Evolutionary conservation across 2,113 vertebrate species (phyloP).

Genomic region (Aptenodytes forsteri): DNA sequence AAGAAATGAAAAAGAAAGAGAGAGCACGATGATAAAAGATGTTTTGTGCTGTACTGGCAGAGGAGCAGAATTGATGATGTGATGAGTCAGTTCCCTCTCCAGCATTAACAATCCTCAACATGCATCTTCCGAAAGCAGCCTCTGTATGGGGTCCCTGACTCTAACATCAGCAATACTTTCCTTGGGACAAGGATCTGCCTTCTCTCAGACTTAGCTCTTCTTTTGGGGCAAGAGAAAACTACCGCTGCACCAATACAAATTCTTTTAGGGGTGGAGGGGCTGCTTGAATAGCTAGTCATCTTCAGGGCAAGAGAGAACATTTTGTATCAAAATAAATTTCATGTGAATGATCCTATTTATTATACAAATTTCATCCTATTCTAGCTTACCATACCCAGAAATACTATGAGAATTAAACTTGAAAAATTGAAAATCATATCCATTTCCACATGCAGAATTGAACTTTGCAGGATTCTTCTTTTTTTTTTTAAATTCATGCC

Average conservation of each 20-base stretch:
- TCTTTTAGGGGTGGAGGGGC: background rate
- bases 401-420: background rate
- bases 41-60: constrained; percentile 38
- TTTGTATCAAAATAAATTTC: background rate
- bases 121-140: constrained; percentile 11
- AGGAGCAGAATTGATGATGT: constrained; percentile 27
- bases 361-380: background rate
- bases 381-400: background rate
- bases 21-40: constrained; percentile 1
- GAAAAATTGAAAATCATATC: background rate
- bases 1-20: background rate
- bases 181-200: constrained; percentile 26
- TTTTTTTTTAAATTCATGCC: background rate
- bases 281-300: background rate
- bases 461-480: background rate
- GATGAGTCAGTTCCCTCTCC: constrained; percentile 43
- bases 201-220: background rate
- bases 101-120: background rate
- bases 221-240: background rate
- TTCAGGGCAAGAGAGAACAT: background rate
- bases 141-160: background rate
- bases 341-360: background rate
- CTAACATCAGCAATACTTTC: background rate
- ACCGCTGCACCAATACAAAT: background rate
- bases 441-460: background rate